Conservation (phyloP, 2,888 invertebrate species). For the Gonocerus acuteangulatus region DNA sequence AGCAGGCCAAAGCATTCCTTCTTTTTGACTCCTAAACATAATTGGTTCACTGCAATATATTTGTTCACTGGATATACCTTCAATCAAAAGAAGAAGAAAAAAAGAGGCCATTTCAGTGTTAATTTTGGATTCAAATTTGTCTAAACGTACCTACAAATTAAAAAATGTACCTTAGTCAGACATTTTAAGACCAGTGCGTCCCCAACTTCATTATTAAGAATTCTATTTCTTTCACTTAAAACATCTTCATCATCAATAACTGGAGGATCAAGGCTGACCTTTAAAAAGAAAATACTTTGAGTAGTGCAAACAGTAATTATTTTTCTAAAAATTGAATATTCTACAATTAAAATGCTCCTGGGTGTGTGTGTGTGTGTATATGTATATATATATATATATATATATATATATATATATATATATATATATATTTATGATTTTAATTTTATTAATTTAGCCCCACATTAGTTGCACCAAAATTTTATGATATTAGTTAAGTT, state of each 20-base stretch:
- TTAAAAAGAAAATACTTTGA: background rate
- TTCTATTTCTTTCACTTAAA: slow-evolving; percentile 31
- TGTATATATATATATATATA: too few relatives aligned
- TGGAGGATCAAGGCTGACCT: slow-evolving; percentile 30
- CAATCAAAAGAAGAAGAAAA: background rate
- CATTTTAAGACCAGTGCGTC: slow-evolving; percentile 49
- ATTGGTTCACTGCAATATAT: slow-evolving; percentile 47
- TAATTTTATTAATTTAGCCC: too few relatives aligned
- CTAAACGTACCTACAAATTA: background rate
- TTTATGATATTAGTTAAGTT: too few relatives aligned
- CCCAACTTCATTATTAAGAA: slow-evolving; percentile 37
- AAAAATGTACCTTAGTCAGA: slow-evolving; percentile 45
- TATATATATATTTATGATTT: too few relatives aligned
- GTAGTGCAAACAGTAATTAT: too few relatives aligned
- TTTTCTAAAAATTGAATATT: too few relatives aligned
- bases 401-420: too few relatives aligned
- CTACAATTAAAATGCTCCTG: too few relatives aligned
- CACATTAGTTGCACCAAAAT: too few relatives aligned
- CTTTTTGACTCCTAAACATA: slow-evolving; percentile 56
- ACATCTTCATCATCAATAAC: slow-evolving; percentile 32
- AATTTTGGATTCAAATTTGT: background rate
- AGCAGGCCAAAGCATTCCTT: slow-evolving; percentile 75
- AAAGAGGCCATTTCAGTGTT: background rate
- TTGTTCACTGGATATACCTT: slow-evolving; percentile 34
- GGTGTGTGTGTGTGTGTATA: too few relatives aligned